phyloP scores from a whole-genome alignment of 2,113 vertebrate genomes.

The Petromus typicus region DNA sequence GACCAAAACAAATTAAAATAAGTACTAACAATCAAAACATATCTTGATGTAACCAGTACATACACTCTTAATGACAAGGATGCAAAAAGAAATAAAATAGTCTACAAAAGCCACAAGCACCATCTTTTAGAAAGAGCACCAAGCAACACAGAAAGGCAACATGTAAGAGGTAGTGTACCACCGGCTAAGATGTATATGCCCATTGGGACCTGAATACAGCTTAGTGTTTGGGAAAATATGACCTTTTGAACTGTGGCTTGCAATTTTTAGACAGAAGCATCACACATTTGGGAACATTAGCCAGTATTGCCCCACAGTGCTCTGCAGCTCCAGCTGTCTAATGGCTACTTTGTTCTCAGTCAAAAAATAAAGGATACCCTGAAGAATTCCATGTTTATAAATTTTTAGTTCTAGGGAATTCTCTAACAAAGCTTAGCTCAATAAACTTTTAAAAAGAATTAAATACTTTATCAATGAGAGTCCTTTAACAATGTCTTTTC shows the following conservation, averaged over 20 bases:
- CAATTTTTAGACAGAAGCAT: constrained; percentile 89
- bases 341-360: constrained; percentile 76
- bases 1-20: constrained; percentile 88
- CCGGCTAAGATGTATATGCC: constrained; percentile 91
- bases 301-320: constrained; percentile 88
- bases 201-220: constrained; percentile 86
- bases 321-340: constrained; percentile 86
- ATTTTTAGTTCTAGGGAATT: constrained; percentile 83
- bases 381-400: constrained; percentile 82
- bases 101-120: constrained; percentile 87
- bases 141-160: constrained; percentile 87
- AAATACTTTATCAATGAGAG: constrained; percentile 84
- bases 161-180: constrained; percentile 96
- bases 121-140: constrained; percentile 86
- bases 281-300: constrained; percentile 90
- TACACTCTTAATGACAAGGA: constrained; percentile 87
- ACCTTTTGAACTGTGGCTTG: constrained; percentile 82
- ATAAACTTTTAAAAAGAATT: constrained; percentile 81
- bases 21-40: constrained; percentile 90
- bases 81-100: constrained; percentile 82
- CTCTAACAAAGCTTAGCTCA: constrained; percentile 85
- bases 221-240: constrained; percentile 86
- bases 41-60: constrained; percentile 97
- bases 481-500: constrained; percentile 84
- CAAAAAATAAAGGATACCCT: constrained; percentile 81